Evolutionary conservation across 2,797 vertebrate species (phyloP).

Genomic region (Alectoris magna): DNA sequence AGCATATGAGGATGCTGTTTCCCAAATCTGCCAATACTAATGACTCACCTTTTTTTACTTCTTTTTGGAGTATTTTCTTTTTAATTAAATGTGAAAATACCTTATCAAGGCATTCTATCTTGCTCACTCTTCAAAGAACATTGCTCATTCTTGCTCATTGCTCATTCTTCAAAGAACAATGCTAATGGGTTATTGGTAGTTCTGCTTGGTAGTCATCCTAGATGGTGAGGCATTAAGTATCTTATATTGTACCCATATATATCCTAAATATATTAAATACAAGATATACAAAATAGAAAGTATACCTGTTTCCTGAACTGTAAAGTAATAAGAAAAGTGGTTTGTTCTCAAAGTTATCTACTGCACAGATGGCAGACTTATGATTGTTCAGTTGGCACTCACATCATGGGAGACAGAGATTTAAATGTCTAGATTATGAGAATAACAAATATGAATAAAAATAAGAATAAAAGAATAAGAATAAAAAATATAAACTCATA

Average conservation of each 20-base stretch:
- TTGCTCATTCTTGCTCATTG: background rate
- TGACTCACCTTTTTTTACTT: too few species aligned
- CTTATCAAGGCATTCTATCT: background rate
- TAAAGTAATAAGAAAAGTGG: background rate
- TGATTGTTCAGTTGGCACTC: background rate
- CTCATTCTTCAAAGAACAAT: background rate
- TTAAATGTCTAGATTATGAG: background rate
- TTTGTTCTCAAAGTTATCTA: background rate
- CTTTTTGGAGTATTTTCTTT: background rate
- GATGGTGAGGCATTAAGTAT: background rate
- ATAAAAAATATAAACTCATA: too few species aligned
- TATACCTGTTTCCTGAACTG: background rate
- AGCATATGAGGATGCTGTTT: background rate
- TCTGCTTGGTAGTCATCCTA: background rate
- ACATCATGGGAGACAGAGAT: background rate
- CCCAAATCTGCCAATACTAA: background rate
- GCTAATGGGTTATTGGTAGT: background rate
- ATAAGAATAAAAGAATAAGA: too few species aligned
- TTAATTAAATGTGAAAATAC: background rate
- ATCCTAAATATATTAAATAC: background rate
- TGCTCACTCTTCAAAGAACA: background rate
- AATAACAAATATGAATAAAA: background rate
- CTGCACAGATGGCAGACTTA: background rate
- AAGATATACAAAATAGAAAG: background rate
- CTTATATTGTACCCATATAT: background rate